Evolutionary conservation across 2,888 invertebrate genomes (phyloP).

Genomic region (Cyaniris semiargus): DNA sequence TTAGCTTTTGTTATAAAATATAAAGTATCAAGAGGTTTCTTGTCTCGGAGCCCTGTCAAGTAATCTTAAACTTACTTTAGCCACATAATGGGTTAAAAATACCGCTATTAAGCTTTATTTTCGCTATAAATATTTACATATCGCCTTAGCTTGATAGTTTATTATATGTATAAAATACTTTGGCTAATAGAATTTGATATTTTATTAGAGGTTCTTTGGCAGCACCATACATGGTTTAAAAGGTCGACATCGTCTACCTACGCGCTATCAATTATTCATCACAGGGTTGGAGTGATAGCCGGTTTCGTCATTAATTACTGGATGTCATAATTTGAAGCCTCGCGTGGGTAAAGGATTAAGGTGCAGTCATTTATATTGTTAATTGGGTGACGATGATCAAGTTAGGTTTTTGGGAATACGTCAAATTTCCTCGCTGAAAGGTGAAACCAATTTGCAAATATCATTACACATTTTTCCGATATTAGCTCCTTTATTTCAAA

Average conservation of each 20-base stretch:
- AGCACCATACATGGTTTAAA: conserved; percentile 26
- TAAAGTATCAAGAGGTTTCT: neutral
- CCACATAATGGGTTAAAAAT: conserved; percentile 12
- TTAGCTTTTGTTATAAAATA: neutral
- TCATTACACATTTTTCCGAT: no score
- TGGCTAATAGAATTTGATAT: neutral
- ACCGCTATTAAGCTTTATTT: conserved; percentile 7
- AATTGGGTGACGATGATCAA: conserved; percentile 20
- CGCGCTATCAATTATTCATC: conserved; percentile 50
- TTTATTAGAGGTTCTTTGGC: conserved; percentile 30
- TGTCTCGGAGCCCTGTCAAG: conserved; percentile 4
- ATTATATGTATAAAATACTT: neutral
- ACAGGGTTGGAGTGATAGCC: conserved; percentile 48
- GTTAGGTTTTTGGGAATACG: conserved; percentile 40
- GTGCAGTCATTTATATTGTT: conserved; percentile 12
- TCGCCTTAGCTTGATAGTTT: neutral
- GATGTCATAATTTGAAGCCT: conserved; percentile 58
- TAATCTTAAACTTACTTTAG: conserved; percentile 2
- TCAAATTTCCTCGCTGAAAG: conserved; percentile 4
- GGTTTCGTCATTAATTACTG: conserved; percentile 61
- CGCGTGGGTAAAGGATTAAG: conserved; percentile 23
- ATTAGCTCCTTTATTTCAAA: no score
- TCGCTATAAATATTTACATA: neutral
- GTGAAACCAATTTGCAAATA: neutral
- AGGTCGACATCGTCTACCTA: conserved; percentile 26